phyloP scores from a whole-genome alignment of 2,113 vertebrate genomes.

The Oreocharis arfaki region DNA sequence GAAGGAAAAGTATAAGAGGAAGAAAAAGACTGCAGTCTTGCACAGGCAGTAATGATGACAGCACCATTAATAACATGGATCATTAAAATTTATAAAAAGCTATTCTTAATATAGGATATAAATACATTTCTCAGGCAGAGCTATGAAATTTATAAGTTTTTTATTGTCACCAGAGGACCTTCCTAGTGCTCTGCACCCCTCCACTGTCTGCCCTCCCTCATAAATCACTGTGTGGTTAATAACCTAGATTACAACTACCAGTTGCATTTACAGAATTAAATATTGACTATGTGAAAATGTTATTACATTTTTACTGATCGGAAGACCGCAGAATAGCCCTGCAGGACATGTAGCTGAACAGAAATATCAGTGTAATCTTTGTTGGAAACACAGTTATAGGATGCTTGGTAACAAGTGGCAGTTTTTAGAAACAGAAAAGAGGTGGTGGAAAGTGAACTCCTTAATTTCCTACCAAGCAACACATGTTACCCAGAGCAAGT shows the following conservation, averaged over 20 bases:
- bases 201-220: conserved; percentile 69
- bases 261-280: conserved; percentile 87
- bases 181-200: conserved; percentile 68
- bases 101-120: conserved; percentile 86
- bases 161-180: conserved; percentile 83
- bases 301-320: conserved; percentile 83
- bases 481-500: background rate
- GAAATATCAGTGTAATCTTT: conserved; percentile 76
- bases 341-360: conserved; percentile 73
- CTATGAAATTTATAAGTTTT: conserved; percentile 85
- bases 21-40: conserved; percentile 61
- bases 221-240: conserved; percentile 83
- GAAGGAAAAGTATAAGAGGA: conserved; percentile 63
- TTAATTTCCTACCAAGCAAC: conserved; percentile 43
- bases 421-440: conserved; percentile 23
- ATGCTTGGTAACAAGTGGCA: conserved; percentile 42
- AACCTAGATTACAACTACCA: conserved; percentile 82
- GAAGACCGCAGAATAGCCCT: conserved; percentile 71
- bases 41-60: conserved; percentile 70
- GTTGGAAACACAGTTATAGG: conserved; percentile 66
- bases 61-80: conserved; percentile 84
- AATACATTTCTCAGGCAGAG: conserved; percentile 81
- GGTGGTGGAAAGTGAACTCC: background rate
- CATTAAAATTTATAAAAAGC: conserved; percentile 92
- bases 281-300: conserved; percentile 85